phyloP scores from a whole-genome alignment of 2,113 vertebrate species.

The cat (Felis catus) region F.catus_Fca126_mat1.0 CM031414.1:104522501-104523000 shows the following conservation, averaged over 20 bases:
- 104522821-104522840: background rate
- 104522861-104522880: background rate
- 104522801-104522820: background rate
- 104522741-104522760: background rate
- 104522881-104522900: background rate
- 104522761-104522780: no score
- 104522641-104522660: background rate
- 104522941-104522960: background rate
- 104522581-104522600: background rate
- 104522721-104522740: background rate
- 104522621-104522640: background rate
- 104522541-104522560: background rate
- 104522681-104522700: background rate
- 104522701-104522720: background rate
- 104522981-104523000: background rate
- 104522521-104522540: background rate
- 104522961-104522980: background rate
- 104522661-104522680: fast-evolving
- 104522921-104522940: background rate
- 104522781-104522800: background rate
- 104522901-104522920: background rate
- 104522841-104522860: background rate
- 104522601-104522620: background rate
- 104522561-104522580: background rate
- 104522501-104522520: background rate